Evolutionary conservation across 2,113 vertebrate species (phyloP), one percentile per base, ranked within the genome.

Genomic region (Andinoacara biseriatus): DNA sequence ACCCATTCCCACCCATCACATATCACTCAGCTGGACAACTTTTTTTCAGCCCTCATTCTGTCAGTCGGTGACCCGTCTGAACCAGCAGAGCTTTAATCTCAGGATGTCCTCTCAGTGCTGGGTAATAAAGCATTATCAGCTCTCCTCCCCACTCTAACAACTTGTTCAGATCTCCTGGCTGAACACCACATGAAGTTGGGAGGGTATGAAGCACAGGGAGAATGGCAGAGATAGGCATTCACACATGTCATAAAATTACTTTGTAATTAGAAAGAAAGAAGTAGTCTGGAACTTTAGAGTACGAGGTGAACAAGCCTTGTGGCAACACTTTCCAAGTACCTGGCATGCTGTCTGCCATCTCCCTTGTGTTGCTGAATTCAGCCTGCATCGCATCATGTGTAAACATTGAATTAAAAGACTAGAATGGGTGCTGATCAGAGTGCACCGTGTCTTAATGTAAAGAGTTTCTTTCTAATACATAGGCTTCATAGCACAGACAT

Each of bases 11-110:
- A 26, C 26, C 26, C 26, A 26, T 26, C 26, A 26, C 26, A 2
- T 3, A 69, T 69, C 29, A 52, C 17, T 31, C 43, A 29, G 24
- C 65, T 4, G 40, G 43, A 49, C 22, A 67, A 46, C 15, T 29
- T 69, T 24, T 49, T 2, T 49, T 69, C 15, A 29, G 22, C 26
- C 17, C 65, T 10, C 29, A 49, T 69, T 49, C 43, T 49, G 3
- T 69, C 93, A 91, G 85, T 96, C 93, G 80, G 46, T 29, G 74
- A 90, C 90, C 93, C 84, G 92, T 87, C 94, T 94, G 93, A 91
- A 86, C 87, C 5, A 92, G 93, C 93, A 93, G 76, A 84, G 61
- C 81, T 80, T 86, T 94, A 91, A 94, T 95, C 88, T 88, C 75
- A 38, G 92, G 91, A 94, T 92, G 90, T 89, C 74, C 80, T 90